These are phyloP conservation scores for Corydoras sp. DNA, from an alignment of 2,113 vertebrate species.

Conservation along the genomic window DNA sequence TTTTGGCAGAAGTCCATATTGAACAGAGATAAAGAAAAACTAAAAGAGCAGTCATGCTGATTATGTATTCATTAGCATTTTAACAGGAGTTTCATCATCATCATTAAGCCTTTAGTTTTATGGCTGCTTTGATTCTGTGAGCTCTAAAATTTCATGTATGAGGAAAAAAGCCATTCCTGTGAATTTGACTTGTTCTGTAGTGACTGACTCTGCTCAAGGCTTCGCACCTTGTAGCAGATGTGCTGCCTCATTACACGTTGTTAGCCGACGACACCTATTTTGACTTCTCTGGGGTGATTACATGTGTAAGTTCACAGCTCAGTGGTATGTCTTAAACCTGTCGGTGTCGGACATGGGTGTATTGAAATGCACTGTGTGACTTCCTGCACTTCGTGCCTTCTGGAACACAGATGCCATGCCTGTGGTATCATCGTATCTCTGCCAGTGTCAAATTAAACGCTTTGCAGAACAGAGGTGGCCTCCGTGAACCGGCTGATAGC, in stretches of 20 bases:
- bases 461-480: background rate
- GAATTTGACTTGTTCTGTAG: no score
- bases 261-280: constrained; percentile 30
- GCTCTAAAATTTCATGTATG: no score
- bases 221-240: no score
- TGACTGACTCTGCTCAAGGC: no score
- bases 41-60: constrained; percentile 6
- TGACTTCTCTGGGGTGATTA: constrained; percentile 2
- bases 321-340: background rate
- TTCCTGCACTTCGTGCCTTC: constrained; percentile 18
- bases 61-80: constrained; percentile 24
- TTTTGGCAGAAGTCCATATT: constrained; percentile 13
- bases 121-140: no score
- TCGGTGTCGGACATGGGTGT: background rate
- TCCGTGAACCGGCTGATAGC: background rate
- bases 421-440: no score
- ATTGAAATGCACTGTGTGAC: constrained; percentile 26
- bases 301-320: background rate
- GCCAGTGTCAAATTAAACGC: no score
- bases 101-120: background rate
- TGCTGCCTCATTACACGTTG: constrained; percentile 6
- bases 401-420: background rate
- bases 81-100: constrained; percentile 23
- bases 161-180: no score
- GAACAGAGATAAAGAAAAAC: background rate